Evolutionary conservation across 2,888 invertebrate genomes (phyloP).

Genomic region (Caenorhabditis zanzibari): DNA sequence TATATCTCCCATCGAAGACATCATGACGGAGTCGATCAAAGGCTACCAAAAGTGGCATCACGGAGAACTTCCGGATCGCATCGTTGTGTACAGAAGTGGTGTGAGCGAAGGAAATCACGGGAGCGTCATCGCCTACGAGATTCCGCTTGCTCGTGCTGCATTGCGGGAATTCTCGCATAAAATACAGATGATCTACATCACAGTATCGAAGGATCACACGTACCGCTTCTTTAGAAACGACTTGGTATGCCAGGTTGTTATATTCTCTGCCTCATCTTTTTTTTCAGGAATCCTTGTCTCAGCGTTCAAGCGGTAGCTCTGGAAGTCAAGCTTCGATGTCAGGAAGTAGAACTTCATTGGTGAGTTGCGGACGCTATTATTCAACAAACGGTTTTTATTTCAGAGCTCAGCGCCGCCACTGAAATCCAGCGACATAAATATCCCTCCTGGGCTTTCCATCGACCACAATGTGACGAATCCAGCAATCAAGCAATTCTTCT

Average conservation of each 20-base stretch:
- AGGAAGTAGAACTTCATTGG: neutral
- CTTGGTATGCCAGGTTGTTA: conserved; percentile 1
- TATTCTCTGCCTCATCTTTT: neutral
- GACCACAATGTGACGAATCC: conserved; percentile 75
- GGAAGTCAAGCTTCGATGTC: neutral
- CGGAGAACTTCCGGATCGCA: conserved; percentile 51
- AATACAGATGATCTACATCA: conserved; percentile 71
- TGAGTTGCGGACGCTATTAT: neutral
- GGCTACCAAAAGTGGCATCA: conserved; percentile 31
- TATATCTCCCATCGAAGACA: conserved; percentile 31
- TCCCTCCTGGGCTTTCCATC: conserved; percentile 76
- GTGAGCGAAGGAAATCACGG: conserved; percentile 69
- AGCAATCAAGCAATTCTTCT: conserved; percentile 76
- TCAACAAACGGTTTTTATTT: neutral
- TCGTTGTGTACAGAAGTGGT: conserved; percentile 76
- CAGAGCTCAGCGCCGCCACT: neutral
- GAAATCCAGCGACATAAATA: conserved; percentile 70
- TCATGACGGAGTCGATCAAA: conserved; percentile 5
- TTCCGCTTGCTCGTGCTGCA: conserved; percentile 70
- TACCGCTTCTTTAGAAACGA: conserved; percentile 66
- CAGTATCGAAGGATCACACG: conserved; percentile 75
- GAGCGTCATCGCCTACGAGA: conserved; percentile 71
- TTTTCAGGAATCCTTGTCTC: neutral
- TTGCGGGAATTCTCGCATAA: conserved; percentile 44
- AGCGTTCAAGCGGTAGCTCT: neutral